These are phyloP conservation scores for Troglohyphantes excavatus DNA, from an alignment of 2,888 invertebrate species.

Conservation along the genomic window DNA sequence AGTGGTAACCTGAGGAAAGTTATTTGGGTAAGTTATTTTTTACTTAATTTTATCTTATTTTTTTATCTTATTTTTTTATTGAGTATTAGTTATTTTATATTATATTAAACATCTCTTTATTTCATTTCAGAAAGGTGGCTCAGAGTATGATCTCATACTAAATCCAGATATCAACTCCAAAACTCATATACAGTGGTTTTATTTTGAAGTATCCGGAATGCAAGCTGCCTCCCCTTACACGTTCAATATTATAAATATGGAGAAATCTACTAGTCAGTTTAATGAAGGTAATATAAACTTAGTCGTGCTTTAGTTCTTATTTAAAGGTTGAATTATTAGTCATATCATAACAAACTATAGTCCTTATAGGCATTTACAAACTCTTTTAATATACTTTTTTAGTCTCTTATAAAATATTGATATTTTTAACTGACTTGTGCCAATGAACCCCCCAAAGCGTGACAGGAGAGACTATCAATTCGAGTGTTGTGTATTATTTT, in stretches of 20 bases:
- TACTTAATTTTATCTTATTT: background rate
- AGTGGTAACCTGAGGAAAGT: slow-evolving; percentile 92
- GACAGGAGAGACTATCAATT: too few species aligned
- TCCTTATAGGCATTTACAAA: too few species aligned
- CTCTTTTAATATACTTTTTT: too few species aligned
- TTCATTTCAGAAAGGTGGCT: slow-evolving; percentile 86
- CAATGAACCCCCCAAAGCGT: too few species aligned
- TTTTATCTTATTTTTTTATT: background rate
- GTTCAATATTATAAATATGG: slow-evolving; percentile 93
- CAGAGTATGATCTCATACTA: slow-evolving; percentile 91
- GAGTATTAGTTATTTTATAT: background rate
- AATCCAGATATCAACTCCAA: slow-evolving; percentile 92
- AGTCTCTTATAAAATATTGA: too few species aligned
- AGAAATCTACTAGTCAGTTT: slow-evolving; percentile 93
- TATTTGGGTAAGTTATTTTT: slow-evolving; percentile 86
- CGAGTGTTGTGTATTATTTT: too few species aligned
- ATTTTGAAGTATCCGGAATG: slow-evolving; percentile 92
- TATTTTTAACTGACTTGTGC: too few species aligned
- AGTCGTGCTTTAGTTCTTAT: too few species aligned
- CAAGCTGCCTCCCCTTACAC: slow-evolving; percentile 87
- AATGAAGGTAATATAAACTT: slow-evolving; percentile 87
- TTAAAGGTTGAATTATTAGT: too few species aligned
- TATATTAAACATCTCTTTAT: too few species aligned
- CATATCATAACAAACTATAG: too few species aligned
- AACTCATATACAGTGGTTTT: slow-evolving; percentile 93